These are phyloP conservation scores for Rhinichthys klamathensis DNA, from an alignment of 2,113 vertebrate species.

Conservation along the genomic window DNA sequence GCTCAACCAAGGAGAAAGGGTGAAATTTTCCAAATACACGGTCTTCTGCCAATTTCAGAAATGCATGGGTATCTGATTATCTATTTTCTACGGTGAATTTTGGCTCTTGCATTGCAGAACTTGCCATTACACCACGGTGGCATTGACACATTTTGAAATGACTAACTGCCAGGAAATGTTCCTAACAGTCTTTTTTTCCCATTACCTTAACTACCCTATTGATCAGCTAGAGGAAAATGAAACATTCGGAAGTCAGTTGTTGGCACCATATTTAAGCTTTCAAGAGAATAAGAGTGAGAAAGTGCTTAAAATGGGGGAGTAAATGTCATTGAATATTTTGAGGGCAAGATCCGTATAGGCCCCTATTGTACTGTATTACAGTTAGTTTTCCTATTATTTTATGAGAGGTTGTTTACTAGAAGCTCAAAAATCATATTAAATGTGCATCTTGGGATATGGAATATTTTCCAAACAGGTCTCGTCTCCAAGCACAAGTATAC, in stretches of 20 bases:
- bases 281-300: background rate
- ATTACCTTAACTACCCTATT: conserved; percentile 7
- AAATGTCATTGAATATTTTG: too few species aligned
- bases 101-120: background rate
- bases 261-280: background rate
- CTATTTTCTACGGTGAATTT: background rate
- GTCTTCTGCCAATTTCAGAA: background rate
- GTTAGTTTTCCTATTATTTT: background rate
- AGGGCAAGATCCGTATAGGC: background rate
- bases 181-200: background rate
- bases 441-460: background rate
- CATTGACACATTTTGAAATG: background rate
- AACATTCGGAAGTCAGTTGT: conserved; percentile 6
- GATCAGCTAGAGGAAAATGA: conserved; percentile 5
- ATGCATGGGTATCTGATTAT: background rate
- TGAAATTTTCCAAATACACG: background rate
- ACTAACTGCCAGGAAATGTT: background rate
- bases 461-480: background rate
- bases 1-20: background rate
- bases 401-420: background rate
- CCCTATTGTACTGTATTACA: background rate
- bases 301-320: too few species aligned
- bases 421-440: background rate
- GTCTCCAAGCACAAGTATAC: background rate
- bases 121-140: background rate